phyloP scores from a whole-genome alignment of 2,797 vertebrate species.

The Huso huso region DNA sequence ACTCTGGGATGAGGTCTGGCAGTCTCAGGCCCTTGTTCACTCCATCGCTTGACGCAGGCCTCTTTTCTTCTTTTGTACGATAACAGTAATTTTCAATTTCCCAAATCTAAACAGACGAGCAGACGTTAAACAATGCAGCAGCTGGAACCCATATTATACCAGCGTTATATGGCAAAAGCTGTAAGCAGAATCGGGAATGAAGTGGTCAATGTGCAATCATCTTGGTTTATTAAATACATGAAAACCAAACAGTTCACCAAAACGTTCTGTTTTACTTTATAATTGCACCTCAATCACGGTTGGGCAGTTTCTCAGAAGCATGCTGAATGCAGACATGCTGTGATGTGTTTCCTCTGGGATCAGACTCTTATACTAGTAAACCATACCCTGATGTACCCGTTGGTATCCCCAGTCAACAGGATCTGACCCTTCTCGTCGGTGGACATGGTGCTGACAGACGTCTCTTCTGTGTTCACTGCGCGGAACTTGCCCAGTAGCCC shows the following conservation, averaged over 20 bases:
- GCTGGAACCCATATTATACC: neutral
- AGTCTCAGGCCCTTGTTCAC: conserved; percentile 16
- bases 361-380: no score
- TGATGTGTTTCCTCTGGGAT: no score
- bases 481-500: conserved; percentile 36
- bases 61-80: conserved; percentile 1
- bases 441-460: conserved; percentile 23
- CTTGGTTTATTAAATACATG: neutral
- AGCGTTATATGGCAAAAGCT: neutral
- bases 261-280: no score
- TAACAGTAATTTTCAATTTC: conserved; percentile 44
- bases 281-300: no score
- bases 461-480: neutral
- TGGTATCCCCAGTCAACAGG: conserved; percentile 31
- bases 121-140: neutral
- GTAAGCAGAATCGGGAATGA: no score
- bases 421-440: conserved; percentile 26
- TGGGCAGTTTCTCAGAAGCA: no score
- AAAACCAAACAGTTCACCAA: no score
- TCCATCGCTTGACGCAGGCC: neutral
- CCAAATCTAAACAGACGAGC: conserved; percentile 39
- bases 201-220: neutral
- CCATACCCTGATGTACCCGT: conserved; percentile 37
- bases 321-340: no score
- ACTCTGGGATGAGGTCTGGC: conserved; percentile 24